Evolutionary conservation across 2,113 vertebrate species (phyloP).

Genomic region (Bos indicus): DNA sequence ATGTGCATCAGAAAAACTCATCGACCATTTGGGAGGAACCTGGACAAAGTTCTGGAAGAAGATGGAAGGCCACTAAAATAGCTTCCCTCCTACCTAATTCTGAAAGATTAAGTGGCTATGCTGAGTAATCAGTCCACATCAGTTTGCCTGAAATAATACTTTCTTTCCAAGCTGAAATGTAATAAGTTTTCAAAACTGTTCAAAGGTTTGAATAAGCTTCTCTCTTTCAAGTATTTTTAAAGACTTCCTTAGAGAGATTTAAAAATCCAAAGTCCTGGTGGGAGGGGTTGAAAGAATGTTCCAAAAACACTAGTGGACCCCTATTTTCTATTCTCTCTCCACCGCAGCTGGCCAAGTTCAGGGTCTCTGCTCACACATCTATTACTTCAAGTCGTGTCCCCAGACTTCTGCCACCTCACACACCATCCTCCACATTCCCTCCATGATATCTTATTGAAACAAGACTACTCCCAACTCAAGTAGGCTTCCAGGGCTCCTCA

Average conservation of each 20-base stretch:
- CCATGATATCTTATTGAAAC: background rate
- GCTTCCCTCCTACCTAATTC: constrained; percentile 35
- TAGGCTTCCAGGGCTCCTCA: background rate
- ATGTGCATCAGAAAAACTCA: constrained; percentile 35
- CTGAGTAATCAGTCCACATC: constrained; percentile 30
- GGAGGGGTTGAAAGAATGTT: background rate
- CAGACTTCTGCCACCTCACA: background rate
- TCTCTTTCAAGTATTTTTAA: constrained; percentile 57
- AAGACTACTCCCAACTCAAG: background rate
- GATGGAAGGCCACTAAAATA: constrained; percentile 23
- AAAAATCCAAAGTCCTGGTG: background rate
- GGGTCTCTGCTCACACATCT: background rate
- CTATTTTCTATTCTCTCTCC: background rate
- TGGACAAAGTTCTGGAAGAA: constrained; percentile 21
- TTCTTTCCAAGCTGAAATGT: constrained; percentile 38
- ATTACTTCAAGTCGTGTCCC: background rate
- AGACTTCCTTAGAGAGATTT: constrained; percentile 18
- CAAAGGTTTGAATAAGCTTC: constrained; percentile 28
- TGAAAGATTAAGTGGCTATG: constrained; percentile 28
- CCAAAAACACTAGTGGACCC: background rate
- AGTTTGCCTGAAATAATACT: constrained; percentile 47
- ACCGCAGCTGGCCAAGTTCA: background rate
- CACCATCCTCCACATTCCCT: background rate
- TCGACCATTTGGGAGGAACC: background rate
- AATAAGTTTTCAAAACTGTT: constrained; percentile 44